Base-by-base conservation (phyloP, 2,797 vertebrate genomes). In the Iguana delicatissima region DNA sequence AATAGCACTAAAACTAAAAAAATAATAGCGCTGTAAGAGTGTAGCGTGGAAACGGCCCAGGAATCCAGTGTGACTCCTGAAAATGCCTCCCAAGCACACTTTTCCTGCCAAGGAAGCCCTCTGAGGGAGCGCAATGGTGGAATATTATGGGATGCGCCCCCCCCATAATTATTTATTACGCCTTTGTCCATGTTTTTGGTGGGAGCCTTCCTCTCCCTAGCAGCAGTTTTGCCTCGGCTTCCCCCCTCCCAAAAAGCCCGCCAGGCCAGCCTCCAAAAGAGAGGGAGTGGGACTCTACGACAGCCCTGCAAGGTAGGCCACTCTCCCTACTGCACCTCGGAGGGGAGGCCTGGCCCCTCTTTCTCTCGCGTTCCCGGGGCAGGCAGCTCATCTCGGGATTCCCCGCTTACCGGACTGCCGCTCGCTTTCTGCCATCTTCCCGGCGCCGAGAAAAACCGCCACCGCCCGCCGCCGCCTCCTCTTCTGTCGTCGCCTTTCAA, bases 361-460 rank as follows among this genome's bases (percentile, higher is more conserved):
- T 7, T 32, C 52, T 6, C 32, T 7, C 18, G 29, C 8, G 1
- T 20, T 14, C 4, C 67, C 6, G 42, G 20, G 14, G 14, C 46
- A 18, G 35, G 89, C 62, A 4, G 16, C 9, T 76, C 79, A 4
- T 35, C 87, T 35, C 50, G 0, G 2, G 76, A 14, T 55, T n/a
- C 35, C 1, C 10, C 10, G 85, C 85, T 90, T 94, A 97, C 97
- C 97, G 95, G 96, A 24, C 91, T 94, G 96, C 93, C 95, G 96
- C 95, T 97, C 97, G 91, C 93, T 95, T 92, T 97, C 97, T 79
- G 97, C 97, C 97, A 97, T 98, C 96, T 97, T 98, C 94, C 91
- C 91, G 79, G 83, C 92, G 93, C 73, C 92, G 52, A 46, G 94
- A 62, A 64, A 64, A 92, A 74, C 80, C 89, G 77, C 89, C 69